Conservation (phyloP, 2,797 vertebrate species). For the Mergus octosetaceus region DNA sequence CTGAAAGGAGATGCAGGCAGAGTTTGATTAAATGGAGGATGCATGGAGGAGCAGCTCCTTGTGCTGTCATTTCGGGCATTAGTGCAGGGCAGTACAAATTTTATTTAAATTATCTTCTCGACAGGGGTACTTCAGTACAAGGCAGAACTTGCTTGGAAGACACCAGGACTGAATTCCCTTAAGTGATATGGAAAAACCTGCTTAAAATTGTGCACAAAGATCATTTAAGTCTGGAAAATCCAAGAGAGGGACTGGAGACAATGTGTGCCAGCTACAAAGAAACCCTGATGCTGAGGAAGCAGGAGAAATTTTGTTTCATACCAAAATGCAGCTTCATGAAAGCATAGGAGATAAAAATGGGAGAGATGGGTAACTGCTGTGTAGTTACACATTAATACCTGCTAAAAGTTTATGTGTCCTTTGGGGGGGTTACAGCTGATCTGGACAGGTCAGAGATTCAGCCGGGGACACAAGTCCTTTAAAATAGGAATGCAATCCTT, state of each 20-base stretch:
- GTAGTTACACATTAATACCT: background rate
- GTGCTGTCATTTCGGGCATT: background rate
- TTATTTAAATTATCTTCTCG: background rate
- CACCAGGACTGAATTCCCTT: background rate
- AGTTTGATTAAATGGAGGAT: background rate
- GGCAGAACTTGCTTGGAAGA: background rate
- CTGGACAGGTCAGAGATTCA: background rate
- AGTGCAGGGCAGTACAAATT: background rate
- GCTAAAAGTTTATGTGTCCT: background rate
- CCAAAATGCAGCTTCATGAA: background rate
- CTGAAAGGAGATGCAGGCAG: background rate
- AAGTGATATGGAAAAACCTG: background rate
- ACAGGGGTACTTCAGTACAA: background rate
- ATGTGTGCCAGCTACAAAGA: background rate
- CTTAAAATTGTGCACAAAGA: background rate
- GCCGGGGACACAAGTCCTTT: background rate
- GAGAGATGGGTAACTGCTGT: background rate
- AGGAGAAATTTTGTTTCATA: background rate
- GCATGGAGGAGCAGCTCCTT: background rate
- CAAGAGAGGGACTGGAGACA: background rate
- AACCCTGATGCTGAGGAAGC: background rate
- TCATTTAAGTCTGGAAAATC: fast-evolving
- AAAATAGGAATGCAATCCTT: background rate
- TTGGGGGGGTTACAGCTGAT: background rate
- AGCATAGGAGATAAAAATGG: background rate